Evolutionary conservation across 2,888 invertebrate species (phyloP), one percentile per base, ranked within the genome.

Genomic region (Pilophorus perplexus): DNA sequence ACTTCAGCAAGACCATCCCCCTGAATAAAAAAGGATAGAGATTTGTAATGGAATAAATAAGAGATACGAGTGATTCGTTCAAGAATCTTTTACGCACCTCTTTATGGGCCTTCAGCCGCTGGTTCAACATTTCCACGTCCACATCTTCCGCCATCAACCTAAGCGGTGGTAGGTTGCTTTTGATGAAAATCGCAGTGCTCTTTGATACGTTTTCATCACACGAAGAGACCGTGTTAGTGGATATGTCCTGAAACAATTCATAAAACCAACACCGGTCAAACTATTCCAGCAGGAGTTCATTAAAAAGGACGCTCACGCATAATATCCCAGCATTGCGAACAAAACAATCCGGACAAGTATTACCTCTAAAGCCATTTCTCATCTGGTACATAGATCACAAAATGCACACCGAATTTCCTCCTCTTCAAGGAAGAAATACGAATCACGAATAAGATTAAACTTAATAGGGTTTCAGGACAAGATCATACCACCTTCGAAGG

Each of bases 241-340:
- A 62, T 3, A 22, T 48, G 20, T 62, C 62, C 62, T 62, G 46
- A 2, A 62, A 46, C 27, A 52, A n/a, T 16, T 14, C 42, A 42
- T n/a, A n/a, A n/a, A n/a, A n/a, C n/a, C n/a, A n/a, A n/a, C n/a
- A n/a, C n/a, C n/a, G n/a, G n/a, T n/a, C n/a, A n/a, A n/a, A n/a
- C n/a, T n/a, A n/a, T n/a, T n/a, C n/a, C n/a, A n/a, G n/a, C n/a
- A n/a, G n/a, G n/a, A n/a, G n/a, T n/a, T n/a, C n/a, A n/a, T n/a
- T n/a, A n/a, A n/a, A n/a, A n/a, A n/a, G n/a, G n/a, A n/a, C n/a
- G n/a, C n/a, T n/a, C n/a, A n/a, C n/a, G n/a, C n/a, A n/a, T n/a
- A n/a, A n/a, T n/a, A n/a, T n/a, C n/a, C n/a, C n/a, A n/a, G n/a
- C n/a, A n/a, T n/a, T n/a, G n/a, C n/a, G n/a, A n/a, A n/a, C n/a